Evolutionary conservation across 2,888 invertebrate genomes (phyloP), one percentile per base, ranked within the genome.

Genomic region (Sinodicranocentrus sp.): DNA sequence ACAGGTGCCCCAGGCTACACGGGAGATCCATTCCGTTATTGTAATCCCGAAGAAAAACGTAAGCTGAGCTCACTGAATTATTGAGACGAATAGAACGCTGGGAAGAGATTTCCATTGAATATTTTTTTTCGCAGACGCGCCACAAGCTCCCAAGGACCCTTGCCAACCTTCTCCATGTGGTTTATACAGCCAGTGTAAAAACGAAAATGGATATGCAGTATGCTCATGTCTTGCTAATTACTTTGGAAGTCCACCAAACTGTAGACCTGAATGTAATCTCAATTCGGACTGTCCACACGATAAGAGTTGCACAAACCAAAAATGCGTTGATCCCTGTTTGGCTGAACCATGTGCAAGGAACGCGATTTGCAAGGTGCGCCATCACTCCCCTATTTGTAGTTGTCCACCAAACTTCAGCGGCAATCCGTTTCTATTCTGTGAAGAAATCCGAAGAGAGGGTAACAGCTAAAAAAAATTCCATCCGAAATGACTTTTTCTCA

Each of bases 11-110:
- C 88, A 17, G 95, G 95, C 87, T 96, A 94, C 90, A 94, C 94
- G 3, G 97, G 97, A 57, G 95, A 97, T 93, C 96, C 97, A 86
- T 96, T 96, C 91, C 93, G 93, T 88, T 95, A 95, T 89, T 96
- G 95, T 89, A 94, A 93, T 90, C 92, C 92, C 0, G 90, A 92
- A 21, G 89, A 90, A 19, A 90, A 91, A 91, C 90, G 90, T 90
- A 88, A 83, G 28, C 26, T 33, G 67, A 26, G n/a, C 65, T 39
- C n/a, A n/a, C n/a, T n/a, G n/a, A n/a, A n/a, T n/a, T n/a, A n/a
- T n/a, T n/a, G n/a, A n/a, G n/a, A n/a, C n/a, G n/a, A n/a, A n/a
- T n/a, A n/a, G n/a, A n/a, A n/a, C n/a, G n/a, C n/a, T n/a, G n/a
- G n/a, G n/a, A n/a, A n/a, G n/a, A n/a, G n/a, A n/a, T n/a, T n/a